These are phyloP conservation scores for Tetramorium simillimum DNA, from an alignment of 1,140 invertebrate genomes.

Conservation along the genomic window DNA sequence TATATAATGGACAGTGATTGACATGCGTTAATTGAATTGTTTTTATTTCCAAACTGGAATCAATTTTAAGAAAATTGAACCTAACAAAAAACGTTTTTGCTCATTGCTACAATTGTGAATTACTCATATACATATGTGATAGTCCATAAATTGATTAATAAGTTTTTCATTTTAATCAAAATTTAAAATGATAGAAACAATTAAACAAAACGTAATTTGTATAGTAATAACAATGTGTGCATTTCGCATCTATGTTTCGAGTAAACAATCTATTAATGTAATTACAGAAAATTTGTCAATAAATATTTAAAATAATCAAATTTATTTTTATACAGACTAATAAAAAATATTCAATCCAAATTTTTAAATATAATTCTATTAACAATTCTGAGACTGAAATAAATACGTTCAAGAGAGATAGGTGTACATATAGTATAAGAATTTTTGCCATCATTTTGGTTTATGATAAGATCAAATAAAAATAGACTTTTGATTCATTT, in stretches of 20 bases:
- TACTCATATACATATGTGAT: not conserved
- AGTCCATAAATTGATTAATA: not conserved
- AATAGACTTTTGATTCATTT: not conserved
- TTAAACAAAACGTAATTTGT: not conserved
- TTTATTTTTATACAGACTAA: not conserved
- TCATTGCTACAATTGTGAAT: not conserved
- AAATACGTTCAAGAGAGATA: not conserved
- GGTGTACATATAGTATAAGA: not conserved
- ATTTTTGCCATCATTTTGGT: not conserved
- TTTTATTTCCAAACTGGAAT: not conserved
- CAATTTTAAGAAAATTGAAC: slow-evolving; percentile 7
- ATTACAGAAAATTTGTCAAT: not conserved
- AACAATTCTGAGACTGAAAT: not conserved
- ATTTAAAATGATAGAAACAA: not conserved
- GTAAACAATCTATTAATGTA: not conserved
- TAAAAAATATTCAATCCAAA: not conserved
- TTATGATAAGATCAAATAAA: not conserved
- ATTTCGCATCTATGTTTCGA: not conserved
- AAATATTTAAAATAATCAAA: not conserved
- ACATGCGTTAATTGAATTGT: not conserved
- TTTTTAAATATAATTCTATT: not conserved
- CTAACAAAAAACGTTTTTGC: not conserved
- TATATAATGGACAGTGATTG: slow-evolving; percentile 18
- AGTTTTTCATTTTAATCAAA: not conserved
- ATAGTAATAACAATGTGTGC: too few relatives aligned